phyloP scores from a whole-genome alignment of 2,113 vertebrate genomes.

The Dicaeum eximium region DNA sequence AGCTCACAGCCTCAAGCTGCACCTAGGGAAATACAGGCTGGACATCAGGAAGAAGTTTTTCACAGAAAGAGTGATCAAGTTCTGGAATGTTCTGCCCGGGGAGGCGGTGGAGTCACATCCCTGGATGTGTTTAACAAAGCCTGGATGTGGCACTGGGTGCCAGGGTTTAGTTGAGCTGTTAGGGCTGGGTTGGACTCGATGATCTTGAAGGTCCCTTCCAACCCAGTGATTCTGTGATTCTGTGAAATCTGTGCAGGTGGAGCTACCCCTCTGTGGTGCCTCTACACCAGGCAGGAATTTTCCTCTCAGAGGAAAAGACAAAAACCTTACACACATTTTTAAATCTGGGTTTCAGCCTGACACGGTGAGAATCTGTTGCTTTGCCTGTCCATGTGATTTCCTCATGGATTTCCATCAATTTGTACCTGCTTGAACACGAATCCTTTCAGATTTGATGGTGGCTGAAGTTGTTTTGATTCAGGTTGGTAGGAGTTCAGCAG shows the following conservation, averaged over 20 bases:
- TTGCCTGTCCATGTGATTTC: not conserved
- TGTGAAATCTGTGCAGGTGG: not conserved
- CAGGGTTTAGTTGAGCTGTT: too few relatives aligned
- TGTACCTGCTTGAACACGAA: not conserved
- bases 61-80: too few relatives aligned
- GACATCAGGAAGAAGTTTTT: too few relatives aligned
- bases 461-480: not conserved
- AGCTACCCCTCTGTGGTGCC: not conserved
- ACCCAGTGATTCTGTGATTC: too few relatives aligned
- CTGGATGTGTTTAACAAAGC: too few relatives aligned
- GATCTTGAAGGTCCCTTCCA: too few relatives aligned
- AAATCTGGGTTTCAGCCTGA: not conserved
- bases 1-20: too few relatives aligned
- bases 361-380: not conserved
- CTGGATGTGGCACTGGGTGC: too few relatives aligned
- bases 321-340: not conserved
- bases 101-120: too few relatives aligned
- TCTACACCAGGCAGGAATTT: not conserved
- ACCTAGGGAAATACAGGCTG: too few relatives aligned
- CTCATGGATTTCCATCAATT: not conserved
- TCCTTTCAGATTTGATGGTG: not conserved
- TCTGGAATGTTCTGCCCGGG: too few relatives aligned
- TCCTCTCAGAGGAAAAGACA: not conserved
- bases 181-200: too few relatives aligned
- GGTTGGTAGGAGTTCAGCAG: not conserved